Evolutionary conservation across 1,140 invertebrate genomes (phyloP), one percentile per base, ranked within the genome.

Genomic region (Zaprionus lachaisei): DNA sequence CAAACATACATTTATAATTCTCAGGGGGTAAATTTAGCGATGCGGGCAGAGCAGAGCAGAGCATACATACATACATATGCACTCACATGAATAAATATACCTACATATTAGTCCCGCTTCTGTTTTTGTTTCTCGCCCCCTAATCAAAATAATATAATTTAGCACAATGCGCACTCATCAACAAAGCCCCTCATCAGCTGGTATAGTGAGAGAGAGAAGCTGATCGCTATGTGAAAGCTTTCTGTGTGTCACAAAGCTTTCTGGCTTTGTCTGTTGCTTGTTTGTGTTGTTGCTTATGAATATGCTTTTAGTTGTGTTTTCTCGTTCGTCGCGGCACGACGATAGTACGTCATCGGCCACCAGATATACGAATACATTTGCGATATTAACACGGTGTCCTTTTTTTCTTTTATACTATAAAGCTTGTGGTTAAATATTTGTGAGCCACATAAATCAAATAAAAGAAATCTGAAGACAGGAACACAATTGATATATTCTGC

Each of bases 271-370:
- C 44, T 58, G 15, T 49, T 44, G 72, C 41, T 38, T 66, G 69
- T 60, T 56, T 34, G 38, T 63, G 63, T 67, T 67, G 65, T 67
- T 87, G 84, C 78, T 87, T 55, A 64, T 47, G 31, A 77, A 44
- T 72, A 64, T 78, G 56, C 28, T 72, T 74, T 83, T 61, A 83
- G 66, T 86, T 83, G 74, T 71, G 51, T 84, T 83, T 89, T 41
- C 65, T 79, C 71, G 77, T 78, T 83, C 72, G 72, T 54, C 64
- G 80, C 83, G 77, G 31, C 60, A 80, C 77, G 79, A 70, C 61
- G 64, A 47, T 44, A 67, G 69, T 65, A 77, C 81, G 77, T 80
- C 85, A 79, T 74, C 73, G 63, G 61, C 20, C 60, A 44, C 22
- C 44, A 12, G 51, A 54, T 63, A 73, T 66, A 63, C 47, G 47